phyloP scores from a whole-genome alignment of 2,113 vertebrate genomes.

The Sminthopsis crassicaudata region DNA sequence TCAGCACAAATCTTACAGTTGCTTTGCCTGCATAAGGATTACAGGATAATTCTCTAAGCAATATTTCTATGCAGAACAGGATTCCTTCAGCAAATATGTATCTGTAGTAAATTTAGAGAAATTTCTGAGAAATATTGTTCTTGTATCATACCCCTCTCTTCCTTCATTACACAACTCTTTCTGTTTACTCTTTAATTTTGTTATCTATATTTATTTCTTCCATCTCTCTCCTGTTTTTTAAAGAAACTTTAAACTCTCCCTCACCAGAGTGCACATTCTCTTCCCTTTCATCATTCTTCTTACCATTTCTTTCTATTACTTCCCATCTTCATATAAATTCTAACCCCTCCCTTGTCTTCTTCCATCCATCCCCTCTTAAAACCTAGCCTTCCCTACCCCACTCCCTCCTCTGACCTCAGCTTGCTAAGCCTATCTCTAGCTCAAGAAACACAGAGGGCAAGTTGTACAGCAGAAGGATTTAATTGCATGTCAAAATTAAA shows the following conservation, averaged over 20 bases:
- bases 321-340: neutral
- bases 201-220: neutral
- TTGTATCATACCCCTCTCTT: neutral
- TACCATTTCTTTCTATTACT: accelerated
- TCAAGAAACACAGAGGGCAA: neutral
- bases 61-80: neutral
- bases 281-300: accelerated
- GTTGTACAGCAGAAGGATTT: slow-evolving; percentile 85
- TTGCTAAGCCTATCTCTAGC: slow-evolving; percentile 24
- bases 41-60: neutral
- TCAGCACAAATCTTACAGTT: neutral
- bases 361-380: neutral
- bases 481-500: slow-evolving; percentile 94
- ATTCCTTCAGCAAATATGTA: accelerated
- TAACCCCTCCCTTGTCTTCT: neutral
- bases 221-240: accelerated
- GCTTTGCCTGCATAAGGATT: neutral
- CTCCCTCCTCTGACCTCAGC: neutral
- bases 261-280: accelerated
- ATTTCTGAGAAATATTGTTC: neutral
- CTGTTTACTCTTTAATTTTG: neutral
- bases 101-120: neutral
- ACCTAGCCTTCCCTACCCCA: accelerated
- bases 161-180: neutral
- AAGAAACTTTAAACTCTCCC: accelerated